Evolutionary conservation across 2,113 vertebrate genomes (phyloP).

Genomic region (Rhodinocichla rosea): DNA sequence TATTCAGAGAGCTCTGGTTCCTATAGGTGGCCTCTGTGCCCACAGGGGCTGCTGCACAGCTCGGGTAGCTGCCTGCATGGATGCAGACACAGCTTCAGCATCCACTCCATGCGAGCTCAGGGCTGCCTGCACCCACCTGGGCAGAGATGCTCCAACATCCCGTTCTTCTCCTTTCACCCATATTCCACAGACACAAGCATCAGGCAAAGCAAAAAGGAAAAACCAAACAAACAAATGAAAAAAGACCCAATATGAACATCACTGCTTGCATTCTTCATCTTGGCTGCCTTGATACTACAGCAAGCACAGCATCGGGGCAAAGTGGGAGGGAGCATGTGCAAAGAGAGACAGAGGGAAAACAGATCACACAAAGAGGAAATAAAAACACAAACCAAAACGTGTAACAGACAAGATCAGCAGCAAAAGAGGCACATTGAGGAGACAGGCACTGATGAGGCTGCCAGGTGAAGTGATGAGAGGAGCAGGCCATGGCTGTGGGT

Average conservation of each 20-base stretch:
- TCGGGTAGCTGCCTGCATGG: fast-evolving
- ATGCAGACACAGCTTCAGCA: neutral
- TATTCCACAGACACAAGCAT: neutral
- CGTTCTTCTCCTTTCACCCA: neutral
- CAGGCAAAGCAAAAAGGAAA: neutral
- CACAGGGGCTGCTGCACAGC: neutral
- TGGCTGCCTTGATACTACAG: neutral
- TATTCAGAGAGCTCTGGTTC: neutral
- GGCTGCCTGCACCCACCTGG: neutral
- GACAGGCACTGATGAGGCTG: neutral
- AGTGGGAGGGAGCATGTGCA: neutral
- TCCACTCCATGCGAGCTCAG: fast-evolving
- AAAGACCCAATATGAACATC: neutral
- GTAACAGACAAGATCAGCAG: neutral
- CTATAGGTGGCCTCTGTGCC: neutral
- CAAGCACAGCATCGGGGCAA: neutral
- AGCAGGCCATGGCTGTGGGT: neutral
- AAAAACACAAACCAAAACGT: neutral
- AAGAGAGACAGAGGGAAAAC: neutral
- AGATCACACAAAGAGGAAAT: neutral
- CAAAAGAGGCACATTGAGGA: neutral
- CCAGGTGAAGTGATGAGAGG: fast-evolving
- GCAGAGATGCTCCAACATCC: neutral
- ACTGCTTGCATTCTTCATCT: neutral
- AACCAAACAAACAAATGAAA: neutral